Conservation (phyloP, 2,888 invertebrate genomes). For the Xylocampa areola region DNA sequence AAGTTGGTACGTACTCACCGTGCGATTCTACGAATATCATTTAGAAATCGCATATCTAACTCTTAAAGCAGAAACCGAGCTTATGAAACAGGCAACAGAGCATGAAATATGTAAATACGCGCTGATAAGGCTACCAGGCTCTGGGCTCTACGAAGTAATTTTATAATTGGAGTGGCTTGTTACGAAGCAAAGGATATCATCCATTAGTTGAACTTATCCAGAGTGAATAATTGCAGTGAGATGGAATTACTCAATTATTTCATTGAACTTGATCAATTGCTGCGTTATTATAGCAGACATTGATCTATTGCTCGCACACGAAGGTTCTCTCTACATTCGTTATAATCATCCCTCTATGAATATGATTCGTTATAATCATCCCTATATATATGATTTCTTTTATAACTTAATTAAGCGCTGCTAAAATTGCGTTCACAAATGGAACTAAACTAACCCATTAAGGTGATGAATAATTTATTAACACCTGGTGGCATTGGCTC, state of each 20-base stretch:
- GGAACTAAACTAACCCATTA: constrained; percentile 38
- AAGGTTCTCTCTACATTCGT: constrained; percentile 16
- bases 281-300: constrained; percentile 31
- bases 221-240: constrained; percentile 60
- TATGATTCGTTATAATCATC: constrained; percentile 5
- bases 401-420: constrained; percentile 12
- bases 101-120: constrained; percentile 49
- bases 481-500: constrained; percentile 46
- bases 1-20: constrained; percentile 38
- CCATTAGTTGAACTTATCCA: constrained; percentile 57
- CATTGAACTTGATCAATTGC: constrained; percentile 48
- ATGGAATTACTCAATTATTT: constrained; percentile 48
- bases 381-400: constrained; percentile 10
- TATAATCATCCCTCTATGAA: constrained; percentile 3
- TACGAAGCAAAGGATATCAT: constrained; percentile 59
- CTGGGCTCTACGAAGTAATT: constrained; percentile 30
- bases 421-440: constrained; percentile 21
- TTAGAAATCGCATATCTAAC: constrained; percentile 57
- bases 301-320: constrained; percentile 31
- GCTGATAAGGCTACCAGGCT: constrained; percentile 29
- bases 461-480: constrained; percentile 60
- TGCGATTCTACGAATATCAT: constrained; percentile 52
- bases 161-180: constrained; percentile 47
- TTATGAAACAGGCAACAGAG: constrained; percentile 48
- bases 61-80: constrained; percentile 54